Base-by-base conservation (phyloP, 2,888 invertebrate genomes). In the Chrysodeixis includens region DNA sequence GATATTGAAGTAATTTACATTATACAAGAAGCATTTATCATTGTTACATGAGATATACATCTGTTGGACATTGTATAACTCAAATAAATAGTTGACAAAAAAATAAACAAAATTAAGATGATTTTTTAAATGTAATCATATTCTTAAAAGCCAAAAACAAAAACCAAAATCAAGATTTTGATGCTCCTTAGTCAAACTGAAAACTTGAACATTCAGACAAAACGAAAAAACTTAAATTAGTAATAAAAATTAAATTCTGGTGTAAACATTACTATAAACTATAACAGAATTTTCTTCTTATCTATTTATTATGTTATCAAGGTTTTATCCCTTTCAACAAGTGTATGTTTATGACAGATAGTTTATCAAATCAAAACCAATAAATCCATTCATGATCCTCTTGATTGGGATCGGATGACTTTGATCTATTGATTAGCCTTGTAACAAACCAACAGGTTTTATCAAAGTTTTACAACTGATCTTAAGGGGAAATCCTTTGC, bases 401-500 rank as follows among this genome's bases (percentile, higher is more conserved):
- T 40, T n/a, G 40, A 40, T 40, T 40, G 40, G 6, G 7, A 40
- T 40, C 40, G n/a, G 40, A n/a, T 6, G 4, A 40, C 46, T 20
- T 49, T 69, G 66, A 67, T 75, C 59, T 63, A 52, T 62, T 1
- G 26, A 56, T 59, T 69, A 62, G 10, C 72, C 66, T 79, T 70
- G 69, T 56, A 30, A 52, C 49, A 58, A 75, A 54, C 66, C 75
- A 75, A 72, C 53, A 72, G 58, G 74, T 66, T 63, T 69, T 71
- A 75, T 81, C 76, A 68, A 44, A 26, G 32, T 67, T 58, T 75
- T 54, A 26, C 26, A 75, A 56, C 44, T 44, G 56, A 67, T 68
- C 46, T 16, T 26, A 12, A 59, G 79, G 79, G 79, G 70, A 79
- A 73, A 59, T 75, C 78, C 79, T 66, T n/a, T n/a, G 26, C 32